phyloP scores from a whole-genome alignment of 2,113 vertebrate genomes.

The Carassius gibelio region DNA sequence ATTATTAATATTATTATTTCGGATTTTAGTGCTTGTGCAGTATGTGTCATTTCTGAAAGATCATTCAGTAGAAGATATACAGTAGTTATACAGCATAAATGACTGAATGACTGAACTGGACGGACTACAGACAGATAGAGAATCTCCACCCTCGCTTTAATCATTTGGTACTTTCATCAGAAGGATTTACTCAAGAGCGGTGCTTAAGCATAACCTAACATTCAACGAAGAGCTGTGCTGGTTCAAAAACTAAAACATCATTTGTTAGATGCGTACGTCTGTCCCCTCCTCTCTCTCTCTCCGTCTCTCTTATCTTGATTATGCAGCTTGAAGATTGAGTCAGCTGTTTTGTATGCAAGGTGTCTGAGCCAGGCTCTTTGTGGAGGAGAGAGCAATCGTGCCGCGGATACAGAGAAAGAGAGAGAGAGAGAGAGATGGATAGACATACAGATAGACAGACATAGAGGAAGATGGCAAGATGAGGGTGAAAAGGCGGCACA shows the following conservation, averaged over 20 bases:
- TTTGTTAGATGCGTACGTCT: constrained; percentile 66
- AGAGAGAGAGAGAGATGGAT: constrained; percentile 65
- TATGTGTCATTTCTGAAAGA: neutral
- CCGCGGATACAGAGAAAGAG: constrained; percentile 66
- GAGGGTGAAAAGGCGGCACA: constrained; percentile 13
- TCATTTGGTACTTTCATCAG: neutral
- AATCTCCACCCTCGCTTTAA: constrained; percentile 4
- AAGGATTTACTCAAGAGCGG: neutral
- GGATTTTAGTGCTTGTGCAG: neutral
- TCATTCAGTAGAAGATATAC: neutral
- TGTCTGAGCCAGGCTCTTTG: constrained; percentile 81
- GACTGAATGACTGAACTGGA: neutral
- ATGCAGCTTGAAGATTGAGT: constrained; percentile 86
- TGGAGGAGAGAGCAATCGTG: constrained; percentile 74
- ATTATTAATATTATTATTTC: neutral
- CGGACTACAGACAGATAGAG: neutral
- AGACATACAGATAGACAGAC: constrained; percentile 56
- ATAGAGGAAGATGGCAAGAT: constrained; percentile 27
- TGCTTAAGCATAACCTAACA: constrained; percentile 13
- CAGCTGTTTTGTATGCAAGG: constrained; percentile 86
- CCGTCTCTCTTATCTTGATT: constrained; percentile 82
- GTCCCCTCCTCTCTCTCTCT: constrained; percentile 61
- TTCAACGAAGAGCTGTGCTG: constrained; percentile 36
- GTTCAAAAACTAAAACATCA: constrained; percentile 59
- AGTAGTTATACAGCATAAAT: neutral